Conservation (phyloP, 2,113 vertebrate species). For the Aplodontia rufa region DNA sequence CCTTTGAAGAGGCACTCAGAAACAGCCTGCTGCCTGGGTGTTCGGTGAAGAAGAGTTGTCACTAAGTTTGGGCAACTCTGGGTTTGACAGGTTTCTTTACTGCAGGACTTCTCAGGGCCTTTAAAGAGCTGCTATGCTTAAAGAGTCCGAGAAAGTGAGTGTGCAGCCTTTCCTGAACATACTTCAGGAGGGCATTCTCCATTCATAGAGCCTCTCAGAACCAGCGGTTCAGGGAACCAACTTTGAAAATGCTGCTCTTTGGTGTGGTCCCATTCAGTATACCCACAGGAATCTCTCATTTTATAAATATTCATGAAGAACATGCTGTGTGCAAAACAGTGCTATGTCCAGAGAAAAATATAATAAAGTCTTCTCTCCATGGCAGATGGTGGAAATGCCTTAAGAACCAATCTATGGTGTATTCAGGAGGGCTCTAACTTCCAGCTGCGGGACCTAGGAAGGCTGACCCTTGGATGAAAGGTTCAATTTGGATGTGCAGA, state of each 20-base stretch:
- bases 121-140: neutral
- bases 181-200: neutral
- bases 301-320: neutral
- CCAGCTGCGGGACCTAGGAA: neutral
- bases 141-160: neutral
- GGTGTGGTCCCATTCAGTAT: neutral
- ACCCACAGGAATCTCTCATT: neutral
- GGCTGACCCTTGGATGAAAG: neutral
- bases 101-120: neutral
- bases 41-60: neutral
- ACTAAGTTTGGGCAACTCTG: neutral
- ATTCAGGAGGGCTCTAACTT: neutral
- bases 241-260: neutral
- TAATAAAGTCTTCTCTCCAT: neutral
- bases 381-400: neutral
- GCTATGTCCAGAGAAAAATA: neutral
- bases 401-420: neutral
- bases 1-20: neutral
- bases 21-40: neutral
- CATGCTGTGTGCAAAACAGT: neutral
- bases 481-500: neutral
- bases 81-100: neutral
- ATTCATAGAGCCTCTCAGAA: neutral
- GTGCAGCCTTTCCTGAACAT: neutral
- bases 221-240: fast-evolving